Evolutionary conservation across 2,113 vertebrate genomes (phyloP).

Genomic region (Aphelocoma coerulescens): DNA sequence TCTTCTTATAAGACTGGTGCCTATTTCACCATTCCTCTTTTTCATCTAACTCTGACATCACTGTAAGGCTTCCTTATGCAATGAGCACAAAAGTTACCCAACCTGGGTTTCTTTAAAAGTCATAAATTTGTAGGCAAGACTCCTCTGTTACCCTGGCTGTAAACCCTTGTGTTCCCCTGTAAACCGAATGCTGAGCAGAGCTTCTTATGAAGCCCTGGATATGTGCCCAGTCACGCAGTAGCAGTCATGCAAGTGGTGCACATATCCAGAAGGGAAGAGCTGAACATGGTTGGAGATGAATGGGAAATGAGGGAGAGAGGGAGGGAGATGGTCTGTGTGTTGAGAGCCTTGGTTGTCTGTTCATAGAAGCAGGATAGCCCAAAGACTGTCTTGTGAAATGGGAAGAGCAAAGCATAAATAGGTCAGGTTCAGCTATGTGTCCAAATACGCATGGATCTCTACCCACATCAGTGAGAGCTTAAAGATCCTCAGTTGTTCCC

Average conservation of each 20-base stretch:
- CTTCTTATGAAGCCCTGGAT: background rate
- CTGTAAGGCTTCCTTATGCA: background rate
- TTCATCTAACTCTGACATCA: background rate
- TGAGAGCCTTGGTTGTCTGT: background rate
- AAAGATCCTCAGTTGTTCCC: background rate
- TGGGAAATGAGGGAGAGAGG: background rate
- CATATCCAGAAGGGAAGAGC: background rate
- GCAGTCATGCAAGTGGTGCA: background rate
- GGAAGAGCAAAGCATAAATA: background rate
- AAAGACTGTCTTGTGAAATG: background rate
- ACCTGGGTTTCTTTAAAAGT: background rate
- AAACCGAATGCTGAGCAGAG: background rate
- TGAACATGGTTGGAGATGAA: background rate
- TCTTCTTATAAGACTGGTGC: background rate
- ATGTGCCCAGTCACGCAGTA: accelerated
- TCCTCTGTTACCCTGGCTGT: background rate
- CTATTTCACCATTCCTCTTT: background rate
- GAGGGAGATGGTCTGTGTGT: background rate
- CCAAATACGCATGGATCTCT: accelerated
- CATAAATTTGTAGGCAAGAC: background rate
- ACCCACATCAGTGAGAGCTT: background rate
- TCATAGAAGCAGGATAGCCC: background rate
- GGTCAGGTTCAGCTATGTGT: background rate
- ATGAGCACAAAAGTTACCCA: background rate
- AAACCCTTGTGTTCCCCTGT: background rate